Evolutionary conservation across 2,113 vertebrate species (phyloP), one percentile per base, ranked within the genome.

Genomic region (Edolisoma coerulescens): DNA sequence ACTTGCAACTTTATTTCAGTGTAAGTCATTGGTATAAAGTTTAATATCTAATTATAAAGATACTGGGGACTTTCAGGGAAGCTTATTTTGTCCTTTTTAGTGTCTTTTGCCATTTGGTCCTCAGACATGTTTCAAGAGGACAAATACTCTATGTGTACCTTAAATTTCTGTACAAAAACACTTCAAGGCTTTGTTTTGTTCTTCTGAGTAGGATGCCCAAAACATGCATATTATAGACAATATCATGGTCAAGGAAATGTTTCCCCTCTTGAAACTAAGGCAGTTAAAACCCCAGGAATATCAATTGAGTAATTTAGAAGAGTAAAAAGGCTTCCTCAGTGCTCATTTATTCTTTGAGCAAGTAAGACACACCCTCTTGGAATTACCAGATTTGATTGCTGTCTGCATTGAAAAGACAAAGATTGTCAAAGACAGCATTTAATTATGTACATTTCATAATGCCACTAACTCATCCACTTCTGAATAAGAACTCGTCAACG

Each of bases 401-500:
- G 80, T 60, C 93, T 95, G 53, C 70, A 93, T 16, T 86, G 95
- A 94, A 83, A 69, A 78, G 81, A 96, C 90, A 96, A 85, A 61
- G 96, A 97, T 97, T 98, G 97, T 97, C 97, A 96, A 85, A 97
- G 89, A 94, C 94, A 94, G 91, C 91, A 73, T 57, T 96, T 93
- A 94, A 96, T 94, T 97, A 95, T 86, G 63, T 97, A 95, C 93
- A 92, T 90, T 92, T 97, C 45, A 75, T 95, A 80, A 96, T 64
- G 91, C 91, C 90, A 87, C 92, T 96, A 97, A 96, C 69, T 68
- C 69, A 94, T 79, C 87, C 68, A 49, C 77, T 96, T 96, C 81
- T 76, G 89, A 95, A 93, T 91, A 97, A 78, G 91, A 97, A 95
- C 50, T 83, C 45, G 4, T 96, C 87, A 96, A 87, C 37, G 9